phyloP scores from a whole-genome alignment of 2,888 invertebrate genomes.

The Chrysolina americana region DNA sequence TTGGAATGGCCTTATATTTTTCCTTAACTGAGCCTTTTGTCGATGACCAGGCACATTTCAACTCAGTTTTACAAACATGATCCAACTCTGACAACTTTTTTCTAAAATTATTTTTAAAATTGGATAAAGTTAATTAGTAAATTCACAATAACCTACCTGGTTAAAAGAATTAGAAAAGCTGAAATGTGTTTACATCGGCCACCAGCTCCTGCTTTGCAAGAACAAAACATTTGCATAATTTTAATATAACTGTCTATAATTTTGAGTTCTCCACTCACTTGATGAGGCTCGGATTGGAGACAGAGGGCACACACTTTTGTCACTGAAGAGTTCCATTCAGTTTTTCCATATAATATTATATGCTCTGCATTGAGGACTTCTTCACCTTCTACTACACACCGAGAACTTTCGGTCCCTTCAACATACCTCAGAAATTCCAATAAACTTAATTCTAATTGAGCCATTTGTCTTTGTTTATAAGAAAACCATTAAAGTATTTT shows the following conservation, averaged over 20 bases:
- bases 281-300: slow-evolving; percentile 6
- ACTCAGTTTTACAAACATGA: slow-evolving; percentile 2
- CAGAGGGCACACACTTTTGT: slow-evolving; percentile 10
- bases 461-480: slow-evolving; percentile 11
- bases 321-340: slow-evolving; percentile 10
- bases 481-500: slow-evolving; percentile 7
- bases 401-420: slow-evolving; percentile 26
- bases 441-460: slow-evolving; percentile 6
- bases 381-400: slow-evolving; percentile 26
- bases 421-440: slow-evolving; percentile 17
- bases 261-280: slow-evolving; percentile 15
- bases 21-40: slow-evolving; percentile 11
- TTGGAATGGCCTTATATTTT: slow-evolving; percentile 18
- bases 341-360: slow-evolving; percentile 11
- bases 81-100: slow-evolving; percentile 9
- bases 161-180: slow-evolving; percentile 13
- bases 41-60: slow-evolving; percentile 14
- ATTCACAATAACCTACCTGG: slow-evolving; percentile 11
- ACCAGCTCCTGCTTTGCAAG: slow-evolving; percentile 13
- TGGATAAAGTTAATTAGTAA: slow-evolving; percentile 1
- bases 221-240: slow-evolving; percentile 10
- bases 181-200: slow-evolving; percentile 11
- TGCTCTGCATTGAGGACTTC: slow-evolving; percentile 9
- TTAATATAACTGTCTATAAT: slow-evolving; percentile 5
- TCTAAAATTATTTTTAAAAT: slow-evolving; percentile 8